phyloP scores from a whole-genome alignment of 2,113 vertebrate species.

The zebrafish (Danio rerio) region GRCz12tu NC_133187.1:13690001-13690500 shows the following conservation, averaged over 20 bases:
- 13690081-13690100: too few relatives aligned
- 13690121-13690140: too few relatives aligned
- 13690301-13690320: constrained; percentile 27
- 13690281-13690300: constrained; percentile 21
- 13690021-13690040: too few relatives aligned
- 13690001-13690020: too few relatives aligned
- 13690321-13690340: constrained; percentile 40
- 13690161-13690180: too few relatives aligned
- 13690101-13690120: too few relatives aligned
- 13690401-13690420: constrained; percentile 16
- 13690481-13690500: constrained; percentile 2
- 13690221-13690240: not conserved
- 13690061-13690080: too few relatives aligned
- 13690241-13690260: not conserved
- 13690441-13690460: constrained; percentile 4
- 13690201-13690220: too few relatives aligned
- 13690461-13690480: not conserved
- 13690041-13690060: too few relatives aligned
- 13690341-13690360: constrained; percentile 43
- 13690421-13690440: constrained; percentile 1
- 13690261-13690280: not conserved
- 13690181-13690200: too few relatives aligned
- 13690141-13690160: too few relatives aligned
- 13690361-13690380: constrained; percentile 41
- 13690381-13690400: constrained; percentile 32